These are phyloP conservation scores for Orthonyx spaldingii DNA, from an alignment of 2,113 vertebrate species.

Conservation along the genomic window DNA sequence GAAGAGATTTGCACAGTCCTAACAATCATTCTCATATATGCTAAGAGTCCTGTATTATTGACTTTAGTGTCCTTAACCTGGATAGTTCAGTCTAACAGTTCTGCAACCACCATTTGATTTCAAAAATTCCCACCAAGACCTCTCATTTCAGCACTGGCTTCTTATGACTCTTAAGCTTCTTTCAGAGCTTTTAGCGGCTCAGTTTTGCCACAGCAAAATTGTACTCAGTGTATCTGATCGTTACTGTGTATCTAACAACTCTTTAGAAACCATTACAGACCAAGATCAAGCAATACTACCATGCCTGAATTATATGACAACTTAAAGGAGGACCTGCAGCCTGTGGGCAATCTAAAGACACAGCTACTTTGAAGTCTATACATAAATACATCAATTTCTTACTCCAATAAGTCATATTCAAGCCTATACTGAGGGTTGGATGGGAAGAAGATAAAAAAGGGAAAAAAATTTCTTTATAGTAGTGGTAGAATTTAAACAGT, in stretches of 20 bases:
- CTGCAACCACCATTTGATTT: neutral
- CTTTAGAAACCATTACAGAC: neutral
- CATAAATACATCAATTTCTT: neutral
- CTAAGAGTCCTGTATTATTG: neutral
- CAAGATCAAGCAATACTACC: neutral
- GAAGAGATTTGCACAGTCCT: neutral
- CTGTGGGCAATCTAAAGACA: neutral
- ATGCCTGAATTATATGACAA: neutral
- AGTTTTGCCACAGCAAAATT: neutral
- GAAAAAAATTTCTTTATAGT: neutral
- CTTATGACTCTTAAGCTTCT: neutral
- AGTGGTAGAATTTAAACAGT: neutral
- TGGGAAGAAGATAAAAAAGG: neutral
- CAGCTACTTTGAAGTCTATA: neutral
- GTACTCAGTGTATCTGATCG: neutral
- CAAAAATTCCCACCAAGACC: neutral
- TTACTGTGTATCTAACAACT: neutral
- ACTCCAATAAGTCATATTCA: neutral
- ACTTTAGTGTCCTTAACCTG: neutral
- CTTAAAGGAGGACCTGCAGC: neutral
- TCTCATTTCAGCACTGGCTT: neutral
- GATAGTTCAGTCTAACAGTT: neutral
- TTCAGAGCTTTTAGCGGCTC: neutral
- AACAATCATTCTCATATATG: neutral
- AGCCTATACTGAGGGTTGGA: neutral